Percentiles rank a stretch among this genome's conserved stretches.
These are phyloP conservation scores for Tautogolabrus adspersus DNA, from an alignment of 2,113 vertebrate species.

Conservation along the genomic window DNA sequence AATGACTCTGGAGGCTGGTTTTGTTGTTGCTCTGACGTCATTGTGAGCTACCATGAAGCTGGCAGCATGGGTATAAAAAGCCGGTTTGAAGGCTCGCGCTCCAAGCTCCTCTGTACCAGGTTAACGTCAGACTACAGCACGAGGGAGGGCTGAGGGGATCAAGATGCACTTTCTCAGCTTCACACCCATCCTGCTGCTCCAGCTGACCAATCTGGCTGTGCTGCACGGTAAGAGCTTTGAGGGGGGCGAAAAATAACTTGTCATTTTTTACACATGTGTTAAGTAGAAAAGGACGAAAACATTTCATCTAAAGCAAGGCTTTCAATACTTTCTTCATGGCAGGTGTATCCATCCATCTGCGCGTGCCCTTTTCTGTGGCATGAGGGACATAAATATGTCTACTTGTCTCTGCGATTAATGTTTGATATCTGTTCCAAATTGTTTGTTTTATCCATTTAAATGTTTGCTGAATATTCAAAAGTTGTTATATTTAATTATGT, in stretches of 20 bases:
- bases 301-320: not conserved
- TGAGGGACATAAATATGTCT: not conserved
- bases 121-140: not conserved
- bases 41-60: conserved; percentile 46
- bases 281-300: not conserved
- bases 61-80: conserved; percentile 79
- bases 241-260: no score
- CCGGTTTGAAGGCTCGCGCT: conserved; percentile 35
- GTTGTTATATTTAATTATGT: no score
- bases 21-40: conserved; percentile 81
- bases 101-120: conserved; percentile 23
- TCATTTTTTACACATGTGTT: not conserved
- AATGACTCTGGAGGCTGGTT: conserved; percentile 55
- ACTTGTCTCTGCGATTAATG: not conserved
- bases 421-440: not conserved
- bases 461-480: not conserved
- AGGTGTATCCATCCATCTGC: conserved; percentile 45
- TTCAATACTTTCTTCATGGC: conserved; percentile 2
- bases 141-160: conserved; percentile 23
- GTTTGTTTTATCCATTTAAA: not conserved
- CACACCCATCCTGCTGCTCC: conserved; percentile 37
- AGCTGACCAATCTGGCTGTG: conserved; percentile 35
- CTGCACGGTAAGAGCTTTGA: conserved; percentile 64
- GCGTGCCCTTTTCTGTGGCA: no score
- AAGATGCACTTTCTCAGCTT: conserved; percentile 59